A percentile compares a stretch with the other conserved stretches of the same genome.
These are phyloP conservation scores for Syritta pipiens DNA, from an alignment of 2,888 invertebrate genomes.

Conservation along the genomic window DNA sequence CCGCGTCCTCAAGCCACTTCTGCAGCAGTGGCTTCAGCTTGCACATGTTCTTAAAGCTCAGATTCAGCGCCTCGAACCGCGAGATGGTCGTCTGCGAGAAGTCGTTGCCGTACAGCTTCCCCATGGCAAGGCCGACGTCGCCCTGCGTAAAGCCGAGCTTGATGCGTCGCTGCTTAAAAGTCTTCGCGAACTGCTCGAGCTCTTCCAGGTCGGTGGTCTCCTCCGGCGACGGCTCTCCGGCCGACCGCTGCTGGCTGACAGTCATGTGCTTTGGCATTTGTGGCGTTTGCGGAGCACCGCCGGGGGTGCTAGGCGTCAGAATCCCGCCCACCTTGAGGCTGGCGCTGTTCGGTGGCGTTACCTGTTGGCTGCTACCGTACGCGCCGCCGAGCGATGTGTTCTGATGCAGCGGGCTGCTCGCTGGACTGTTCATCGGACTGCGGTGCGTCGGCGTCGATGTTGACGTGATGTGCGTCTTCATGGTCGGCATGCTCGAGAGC, in stretches of 20 bases:
- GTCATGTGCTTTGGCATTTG: conserved; percentile 80
- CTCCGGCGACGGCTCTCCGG: conserved; percentile 91
- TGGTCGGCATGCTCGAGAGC: conserved; percentile 66
- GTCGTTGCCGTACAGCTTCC: conserved; percentile 98
- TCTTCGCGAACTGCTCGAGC: conserved; percentile 98
- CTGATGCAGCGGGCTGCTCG: conserved; percentile 75
- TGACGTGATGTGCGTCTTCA: conserved; percentile 53
- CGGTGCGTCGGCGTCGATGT: conserved; percentile 77
- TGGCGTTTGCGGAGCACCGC: conserved; percentile 81
- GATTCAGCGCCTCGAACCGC: conserved; percentile 97
- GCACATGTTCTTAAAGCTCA: conserved; percentile 99
- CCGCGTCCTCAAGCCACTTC: conserved; percentile 98
- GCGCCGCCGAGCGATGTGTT: conserved; percentile 54
- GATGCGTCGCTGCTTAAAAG: conserved; percentile 97
- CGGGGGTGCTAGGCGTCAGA: conserved; percentile 82
- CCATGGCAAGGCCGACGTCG: conserved; percentile 99
- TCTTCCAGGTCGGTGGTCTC: conserved; percentile 98
- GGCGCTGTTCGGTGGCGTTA: conserved; percentile 81
- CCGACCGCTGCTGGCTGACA: conserved; percentile 81
- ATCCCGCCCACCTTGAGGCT: conserved; percentile 79
- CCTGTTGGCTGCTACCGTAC: conserved; percentile 75
- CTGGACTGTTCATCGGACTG: conserved; percentile 78
- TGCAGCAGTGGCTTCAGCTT: conserved; percentile 98
- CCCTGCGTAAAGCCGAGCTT: conserved; percentile 99
- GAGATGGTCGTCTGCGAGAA: conserved; percentile 99